Percentiles rank a stretch among this genome's conserved stretches.
Evolutionary conservation across 2,113 vertebrate genomes (phyloP).

Genomic region (Phyllostomus hastatus): DNA sequence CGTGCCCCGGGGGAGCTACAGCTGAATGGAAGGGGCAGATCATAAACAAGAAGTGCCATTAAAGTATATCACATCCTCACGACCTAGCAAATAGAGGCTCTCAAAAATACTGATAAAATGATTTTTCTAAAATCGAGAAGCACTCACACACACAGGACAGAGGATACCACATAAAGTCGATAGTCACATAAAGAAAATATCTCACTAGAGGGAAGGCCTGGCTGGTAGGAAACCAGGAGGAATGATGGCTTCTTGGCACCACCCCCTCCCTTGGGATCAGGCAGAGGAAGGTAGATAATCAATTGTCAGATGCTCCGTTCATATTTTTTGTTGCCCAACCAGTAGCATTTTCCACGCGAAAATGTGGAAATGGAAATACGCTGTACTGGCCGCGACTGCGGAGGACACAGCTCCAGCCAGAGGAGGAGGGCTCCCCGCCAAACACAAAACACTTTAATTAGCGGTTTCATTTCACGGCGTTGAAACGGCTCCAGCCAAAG

Average conservation of each 20-base stretch:
- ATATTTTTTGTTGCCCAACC: not conserved
- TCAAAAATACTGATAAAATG: constrained; percentile 6
- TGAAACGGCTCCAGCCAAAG: constrained; percentile 51
- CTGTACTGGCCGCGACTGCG: not conserved
- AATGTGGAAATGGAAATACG: not conserved
- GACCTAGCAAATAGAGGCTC: not conserved
- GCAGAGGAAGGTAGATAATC: not conserved
- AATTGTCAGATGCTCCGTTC: not conserved
- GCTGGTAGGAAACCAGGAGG: not conserved
- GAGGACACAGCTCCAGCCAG: constrained; percentile 5
- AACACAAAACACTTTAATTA: constrained; percentile 51
- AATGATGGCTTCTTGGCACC: not conserved
- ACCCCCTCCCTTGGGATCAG: not conserved
- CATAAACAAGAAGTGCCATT: not conserved
- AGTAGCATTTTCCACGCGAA: constrained; percentile 12
- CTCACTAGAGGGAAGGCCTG: not conserved
- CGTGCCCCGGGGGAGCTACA: not conserved
- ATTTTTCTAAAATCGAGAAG: not conserved
- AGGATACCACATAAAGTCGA: not conserved
- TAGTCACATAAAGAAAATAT: not conserved
- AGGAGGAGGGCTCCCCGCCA: constrained; percentile 3
- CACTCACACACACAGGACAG: not conserved
- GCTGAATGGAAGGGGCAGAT: not conserved
- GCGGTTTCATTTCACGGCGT: constrained; percentile 49
- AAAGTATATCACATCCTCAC: not conserved